A percentile compares a stretch with the other conserved stretches of the same genome.
phyloP scores from a whole-genome alignment of 2,797 vertebrate genomes.

The Pseudopleuronectes americanus region DNA sequence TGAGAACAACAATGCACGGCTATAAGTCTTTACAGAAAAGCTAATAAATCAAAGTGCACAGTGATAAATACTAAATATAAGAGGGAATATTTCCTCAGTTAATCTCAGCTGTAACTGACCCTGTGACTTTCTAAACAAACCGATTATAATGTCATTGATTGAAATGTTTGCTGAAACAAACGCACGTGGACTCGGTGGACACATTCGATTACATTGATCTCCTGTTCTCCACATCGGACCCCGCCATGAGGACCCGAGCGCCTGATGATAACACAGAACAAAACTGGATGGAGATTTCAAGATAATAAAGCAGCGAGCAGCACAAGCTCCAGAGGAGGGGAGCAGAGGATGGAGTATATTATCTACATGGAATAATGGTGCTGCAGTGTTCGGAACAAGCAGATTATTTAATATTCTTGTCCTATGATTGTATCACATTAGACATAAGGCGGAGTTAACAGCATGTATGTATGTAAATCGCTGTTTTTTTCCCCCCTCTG shows the following conservation, averaged over 20 bases:
- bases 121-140: conserved; percentile 9
- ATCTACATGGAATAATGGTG: conserved; percentile 17
- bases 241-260: conserved; percentile 1
- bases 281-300: conserved; percentile 5
- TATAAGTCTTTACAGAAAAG: conserved; percentile 6
- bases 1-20: background rate
- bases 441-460: conserved; percentile 33
- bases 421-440: conserved; percentile 21
- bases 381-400: conserved; percentile 23
- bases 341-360: conserved; percentile 6
- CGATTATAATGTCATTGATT: background rate
- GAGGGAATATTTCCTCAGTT: conserved; percentile 1
- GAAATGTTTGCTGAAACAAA: too few relatives aligned
- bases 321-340: background rate
- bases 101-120: background rate
- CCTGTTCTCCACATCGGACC: background rate
- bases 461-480: conserved; percentile 35
- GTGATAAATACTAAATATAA: background rate
- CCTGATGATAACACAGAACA: background rate
- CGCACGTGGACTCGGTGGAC: background rate
- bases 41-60: conserved; percentile 25
- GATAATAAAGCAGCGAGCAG: conserved; percentile 21
- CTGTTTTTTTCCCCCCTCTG: background rate
- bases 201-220: background rate
- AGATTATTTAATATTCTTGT: conserved; percentile 10